Evolutionary conservation across 2,888 invertebrate species (phyloP).

Genomic region (Drosophila kambysellisi): DNA sequence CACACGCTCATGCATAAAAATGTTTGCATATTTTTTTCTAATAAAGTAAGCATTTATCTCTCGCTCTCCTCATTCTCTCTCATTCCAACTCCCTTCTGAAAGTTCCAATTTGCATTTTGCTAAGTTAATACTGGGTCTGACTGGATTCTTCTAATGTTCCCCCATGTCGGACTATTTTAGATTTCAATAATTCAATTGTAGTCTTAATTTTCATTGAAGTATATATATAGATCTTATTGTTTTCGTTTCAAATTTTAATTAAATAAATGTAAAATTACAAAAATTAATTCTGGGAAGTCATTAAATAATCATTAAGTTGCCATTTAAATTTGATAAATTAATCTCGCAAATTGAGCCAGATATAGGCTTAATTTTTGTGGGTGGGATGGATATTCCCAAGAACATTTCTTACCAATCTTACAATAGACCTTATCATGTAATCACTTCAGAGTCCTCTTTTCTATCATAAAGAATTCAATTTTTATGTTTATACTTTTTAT

Average conservation of each 20-base stretch:
- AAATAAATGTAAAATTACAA: too few species aligned
- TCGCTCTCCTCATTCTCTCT: not conserved
- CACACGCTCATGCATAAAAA: not conserved
- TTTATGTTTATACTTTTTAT: too few species aligned
- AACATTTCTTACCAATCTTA: too few species aligned
- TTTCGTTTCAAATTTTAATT: too few species aligned
- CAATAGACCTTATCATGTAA: too few species aligned
- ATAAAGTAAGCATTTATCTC: not conserved
- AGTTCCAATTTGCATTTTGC: not conserved
- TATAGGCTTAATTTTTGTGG: too few species aligned
- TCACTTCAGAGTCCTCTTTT: too few species aligned
- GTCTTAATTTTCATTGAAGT: too few species aligned
- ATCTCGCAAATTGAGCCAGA: not conserved
- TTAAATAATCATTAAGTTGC: not conserved
- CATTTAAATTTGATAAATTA: not conserved
- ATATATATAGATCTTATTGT: too few species aligned
- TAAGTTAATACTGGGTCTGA: not conserved
- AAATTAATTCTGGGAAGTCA: not conserved
- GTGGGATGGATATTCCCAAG: too few species aligned
- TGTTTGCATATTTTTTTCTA: not conserved
- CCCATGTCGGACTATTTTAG: not conserved
- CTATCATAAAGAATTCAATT: too few species aligned
- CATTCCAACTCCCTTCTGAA: not conserved
- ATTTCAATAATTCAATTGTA: not conserved
- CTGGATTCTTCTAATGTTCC: not conserved